A percentile compares a stretch with the other conserved stretches of the same genome.
These are phyloP conservation scores for Lasioglossum marginatum DNA, from an alignment of 2,888 invertebrate genomes.

Conservation along the genomic window DNA sequence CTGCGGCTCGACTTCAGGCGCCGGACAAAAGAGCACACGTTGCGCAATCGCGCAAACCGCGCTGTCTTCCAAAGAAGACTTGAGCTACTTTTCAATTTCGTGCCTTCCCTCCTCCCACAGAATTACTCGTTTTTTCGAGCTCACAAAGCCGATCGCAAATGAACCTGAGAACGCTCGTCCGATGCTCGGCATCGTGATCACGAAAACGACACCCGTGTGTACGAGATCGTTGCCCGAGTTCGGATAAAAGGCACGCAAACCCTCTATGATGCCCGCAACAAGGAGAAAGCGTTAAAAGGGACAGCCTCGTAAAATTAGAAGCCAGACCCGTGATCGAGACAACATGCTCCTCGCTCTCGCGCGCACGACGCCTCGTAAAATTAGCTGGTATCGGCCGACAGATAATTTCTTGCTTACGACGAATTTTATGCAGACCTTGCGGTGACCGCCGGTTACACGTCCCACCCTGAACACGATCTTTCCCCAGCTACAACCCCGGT, in stretches of 20 bases:
- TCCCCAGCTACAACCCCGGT: not conserved
- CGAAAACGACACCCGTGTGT: not conserved
- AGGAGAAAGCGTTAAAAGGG: constrained; percentile 31
- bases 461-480: constrained; percentile 7
- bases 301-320: constrained; percentile 65
- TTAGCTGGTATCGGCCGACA: constrained; percentile 55
- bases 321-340: not conserved
- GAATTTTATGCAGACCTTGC: constrained; percentile 60
- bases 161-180: not conserved
- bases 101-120: not conserved
- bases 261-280: constrained; percentile 39
- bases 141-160: not conserved
- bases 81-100: constrained; percentile 7
- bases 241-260: constrained; percentile 39
- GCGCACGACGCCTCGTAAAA: constrained; percentile 50
- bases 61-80: not conserved
- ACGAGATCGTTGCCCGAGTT: not conserved
- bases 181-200: not conserved
- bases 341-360: not conserved
- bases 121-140: not conserved
- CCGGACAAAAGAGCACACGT: not conserved
- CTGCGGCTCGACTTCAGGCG: constrained; percentile 9
- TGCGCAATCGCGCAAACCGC: constrained; percentile 32
- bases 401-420: constrained; percentile 58
- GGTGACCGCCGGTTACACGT: constrained; percentile 14